Base-by-base conservation (phyloP, 1,140 invertebrate species). In the Globodera rostochiensis region DNA sequence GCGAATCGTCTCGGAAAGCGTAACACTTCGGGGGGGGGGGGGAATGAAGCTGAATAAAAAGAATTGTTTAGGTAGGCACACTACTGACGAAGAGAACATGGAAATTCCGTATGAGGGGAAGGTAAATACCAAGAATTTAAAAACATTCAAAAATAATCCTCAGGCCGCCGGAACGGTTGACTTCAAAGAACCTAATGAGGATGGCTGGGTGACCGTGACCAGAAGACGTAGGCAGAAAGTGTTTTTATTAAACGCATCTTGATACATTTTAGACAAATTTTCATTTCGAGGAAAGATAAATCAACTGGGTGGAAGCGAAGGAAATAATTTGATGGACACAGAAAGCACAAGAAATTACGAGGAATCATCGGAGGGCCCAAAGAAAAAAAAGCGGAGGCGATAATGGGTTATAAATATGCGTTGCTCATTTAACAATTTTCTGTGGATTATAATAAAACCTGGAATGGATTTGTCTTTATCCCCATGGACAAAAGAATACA, bases 231-330 rank as follows among this genome's bases (percentile, higher is more conserved):
- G 45, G 73, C 49, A 45, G n/a, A 71, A 13, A 79, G 3, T 70
- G 19, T 9, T 53, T 25, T 4, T 15, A 45, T 15, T 4, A 46
- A 9, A 45, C 77, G 6, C 45, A 60, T 6, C 75, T 36, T 19
- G 15, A 45, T 25, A 6, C 36, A 45, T 81, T 81, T 81, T 25
- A 81, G 80, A 81, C 25, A 81, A 81, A 66, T 76, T 81, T 57
- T 81, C 80, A 15, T 81, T 81, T 45, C 74, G 60, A 11, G 74
- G 64, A 21, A 81, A 67, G 21, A 79, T 81, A n/a, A 81, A 79
- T 45, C 6, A 25, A 47, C 19, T 7, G 45, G 64, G 15, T 47
- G 45, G 47, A 70, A 21, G 15, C 64, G 9, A 77, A 13, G 19
- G 13, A 75, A 60, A 49, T 15, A 57, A 69, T 25, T 69, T 15